These are phyloP conservation scores for Coryphaenoides rupestris DNA, from an alignment of 2,113 vertebrate genomes.

Conservation along the genomic window DNA sequence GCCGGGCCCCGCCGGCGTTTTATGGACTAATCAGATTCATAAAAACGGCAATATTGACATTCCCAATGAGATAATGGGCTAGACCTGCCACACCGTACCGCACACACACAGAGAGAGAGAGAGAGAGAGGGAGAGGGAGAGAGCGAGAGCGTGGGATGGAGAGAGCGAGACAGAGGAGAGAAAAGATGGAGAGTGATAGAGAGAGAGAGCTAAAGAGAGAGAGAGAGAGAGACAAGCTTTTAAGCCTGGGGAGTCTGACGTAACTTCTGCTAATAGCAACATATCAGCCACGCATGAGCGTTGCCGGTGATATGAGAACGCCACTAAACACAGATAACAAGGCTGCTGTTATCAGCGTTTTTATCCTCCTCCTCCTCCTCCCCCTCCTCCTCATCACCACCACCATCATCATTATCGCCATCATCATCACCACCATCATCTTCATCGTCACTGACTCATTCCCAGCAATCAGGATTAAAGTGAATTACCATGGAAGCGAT, in stretches of 20 bases:
- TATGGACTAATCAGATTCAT: constrained; percentile 73
- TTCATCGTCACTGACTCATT: background rate
- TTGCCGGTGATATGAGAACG: constrained; percentile 8
- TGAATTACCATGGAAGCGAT: background rate
- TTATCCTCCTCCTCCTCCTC: background rate
- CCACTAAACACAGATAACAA: constrained; percentile 20
- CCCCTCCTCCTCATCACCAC: background rate
- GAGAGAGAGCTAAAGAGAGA: background rate
- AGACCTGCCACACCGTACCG: constrained; percentile 43
- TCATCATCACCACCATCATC: background rate
- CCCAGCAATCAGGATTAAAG: background rate
- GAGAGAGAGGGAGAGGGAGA: background rate
- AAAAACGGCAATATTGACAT: constrained; percentile 63
- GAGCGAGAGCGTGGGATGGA: background rate
- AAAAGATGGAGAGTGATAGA: background rate
- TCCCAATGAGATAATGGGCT: constrained; percentile 67
- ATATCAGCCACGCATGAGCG: constrained; percentile 32
- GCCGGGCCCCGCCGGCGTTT: constrained; percentile 49
- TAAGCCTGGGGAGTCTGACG: constrained; percentile 34
- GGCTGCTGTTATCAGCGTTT: no score
- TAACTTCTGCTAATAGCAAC: constrained; percentile 40
- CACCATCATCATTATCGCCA: background rate
- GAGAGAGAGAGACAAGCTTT: constrained; percentile 13
- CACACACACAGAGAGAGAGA: constrained; percentile 24
- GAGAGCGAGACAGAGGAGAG: constrained; percentile 2